A percentile compares a stretch with the other conserved stretches of the same genome.
Conservation (phyloP, 64 coral and sea anemone species). For the Montipora cactus region DNA sequence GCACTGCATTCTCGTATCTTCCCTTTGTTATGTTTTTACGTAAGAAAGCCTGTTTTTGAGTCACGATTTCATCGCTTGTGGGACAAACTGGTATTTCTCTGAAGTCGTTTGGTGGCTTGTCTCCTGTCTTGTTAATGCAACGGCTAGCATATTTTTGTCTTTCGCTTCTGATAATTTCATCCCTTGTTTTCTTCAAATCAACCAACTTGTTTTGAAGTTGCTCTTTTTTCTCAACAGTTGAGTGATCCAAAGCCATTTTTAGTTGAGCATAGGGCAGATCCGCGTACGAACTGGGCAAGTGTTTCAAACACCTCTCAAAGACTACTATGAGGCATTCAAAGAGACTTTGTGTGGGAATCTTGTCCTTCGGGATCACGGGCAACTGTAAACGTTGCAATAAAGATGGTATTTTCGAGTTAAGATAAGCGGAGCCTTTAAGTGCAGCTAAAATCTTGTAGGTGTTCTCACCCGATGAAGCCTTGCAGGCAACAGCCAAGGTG, state of each 20-base stretch:
- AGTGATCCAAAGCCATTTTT: constrained; percentile 29
- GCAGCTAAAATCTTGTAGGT: constrained; percentile 11
- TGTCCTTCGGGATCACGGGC: background rate
- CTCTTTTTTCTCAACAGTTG: constrained; percentile 1
- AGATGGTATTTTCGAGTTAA: background rate
- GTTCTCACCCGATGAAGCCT: background rate
- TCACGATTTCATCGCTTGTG: constrained; percentile 49
- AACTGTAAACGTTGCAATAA: constrained; percentile 19
- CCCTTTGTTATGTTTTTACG: constrained; percentile 73
- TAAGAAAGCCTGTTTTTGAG: constrained; percentile 57
- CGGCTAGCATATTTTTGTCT: constrained; percentile 14
- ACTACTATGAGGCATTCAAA: constrained; percentile 35
- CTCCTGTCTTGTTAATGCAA: background rate
- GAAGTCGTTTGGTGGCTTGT: constrained; percentile 81
- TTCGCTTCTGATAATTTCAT: constrained; percentile 61
- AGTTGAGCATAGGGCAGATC: constrained; percentile 70
- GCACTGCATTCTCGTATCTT: constrained; percentile 59
- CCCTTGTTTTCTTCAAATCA: constrained; percentile 54
- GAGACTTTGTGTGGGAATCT: background rate
- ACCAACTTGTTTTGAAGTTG: constrained; percentile 10
- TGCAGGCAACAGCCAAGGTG: constrained; percentile 12
- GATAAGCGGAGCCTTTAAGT: constrained; percentile 18
- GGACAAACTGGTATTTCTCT: constrained; percentile 83
- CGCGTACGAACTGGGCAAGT: constrained; percentile 75
- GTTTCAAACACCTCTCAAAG: constrained; percentile 59